phyloP scores from a whole-genome alignment of 2,113 vertebrate species.

The Microtus richardsoni region DNA sequence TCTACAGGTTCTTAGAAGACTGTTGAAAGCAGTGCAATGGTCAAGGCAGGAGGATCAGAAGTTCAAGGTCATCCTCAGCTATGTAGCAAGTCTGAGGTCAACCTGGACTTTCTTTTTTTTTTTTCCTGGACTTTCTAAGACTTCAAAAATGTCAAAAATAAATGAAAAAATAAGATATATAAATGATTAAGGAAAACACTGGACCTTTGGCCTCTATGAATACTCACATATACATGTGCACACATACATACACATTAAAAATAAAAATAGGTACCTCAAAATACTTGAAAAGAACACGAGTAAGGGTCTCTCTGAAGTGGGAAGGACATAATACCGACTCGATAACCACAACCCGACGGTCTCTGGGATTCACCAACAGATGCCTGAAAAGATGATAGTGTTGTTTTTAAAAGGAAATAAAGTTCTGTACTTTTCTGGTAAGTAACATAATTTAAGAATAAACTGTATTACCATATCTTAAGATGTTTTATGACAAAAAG shows the following conservation, averaged over 20 bases:
- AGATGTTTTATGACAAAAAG: constrained; percentile 42
- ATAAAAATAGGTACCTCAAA: constrained; percentile 93
- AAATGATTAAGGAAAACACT: not conserved
- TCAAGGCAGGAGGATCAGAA: not conserved
- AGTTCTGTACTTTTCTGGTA: constrained; percentile 39
- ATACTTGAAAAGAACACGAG: constrained; percentile 97
- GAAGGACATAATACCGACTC: constrained; percentile 98
- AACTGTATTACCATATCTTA: not conserved
- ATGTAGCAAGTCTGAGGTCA: not conserved
- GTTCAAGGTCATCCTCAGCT: not conserved
- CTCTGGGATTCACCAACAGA: constrained; percentile 97
- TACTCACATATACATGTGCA: not conserved
- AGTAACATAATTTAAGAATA: constrained; percentile 12
- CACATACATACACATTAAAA: not conserved
- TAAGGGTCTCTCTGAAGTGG: constrained; percentile 97
- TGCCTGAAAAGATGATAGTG: constrained; percentile 87
- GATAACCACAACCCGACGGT: constrained; percentile 96
- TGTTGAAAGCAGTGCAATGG: not conserved
- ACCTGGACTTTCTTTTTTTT: too few species aligned
- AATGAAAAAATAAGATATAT: not conserved
- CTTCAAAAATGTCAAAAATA: not conserved
- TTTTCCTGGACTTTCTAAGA: too few species aligned
- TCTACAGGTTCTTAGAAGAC: not conserved
- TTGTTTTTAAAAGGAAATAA: constrained; percentile 40
- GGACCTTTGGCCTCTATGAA: not conserved